These are phyloP conservation scores for Eospalax fontanierii DNA, from an alignment of 2,797 vertebrate species.

Conservation along the genomic window DNA sequence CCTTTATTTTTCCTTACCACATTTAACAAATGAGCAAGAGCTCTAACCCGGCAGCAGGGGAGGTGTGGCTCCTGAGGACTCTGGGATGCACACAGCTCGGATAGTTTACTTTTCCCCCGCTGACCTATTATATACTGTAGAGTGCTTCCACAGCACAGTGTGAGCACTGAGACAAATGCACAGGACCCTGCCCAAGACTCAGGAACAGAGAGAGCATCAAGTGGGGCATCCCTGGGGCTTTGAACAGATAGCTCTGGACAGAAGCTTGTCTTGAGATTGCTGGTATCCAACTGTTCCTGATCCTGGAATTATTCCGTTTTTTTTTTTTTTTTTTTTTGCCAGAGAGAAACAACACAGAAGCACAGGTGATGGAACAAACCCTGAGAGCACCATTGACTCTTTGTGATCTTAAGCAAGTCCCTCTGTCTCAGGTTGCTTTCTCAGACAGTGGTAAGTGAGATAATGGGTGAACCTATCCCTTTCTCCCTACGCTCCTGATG, in stretches of 20 bases:
- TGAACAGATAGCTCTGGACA: not conserved
- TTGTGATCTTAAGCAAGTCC: not conserved
- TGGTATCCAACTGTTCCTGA: not conserved
- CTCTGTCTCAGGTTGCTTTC: not conserved
- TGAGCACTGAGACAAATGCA: not conserved
- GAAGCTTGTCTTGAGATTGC: slow-evolving; percentile 43
- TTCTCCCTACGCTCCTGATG: not conserved
- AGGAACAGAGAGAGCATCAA: not conserved
- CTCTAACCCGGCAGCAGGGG: not conserved
- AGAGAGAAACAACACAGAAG: not conserved
- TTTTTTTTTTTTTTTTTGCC: not conserved
- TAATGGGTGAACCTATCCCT: not conserved
- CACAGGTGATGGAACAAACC: not conserved
- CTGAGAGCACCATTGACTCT: not conserved
- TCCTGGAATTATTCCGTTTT: not conserved
- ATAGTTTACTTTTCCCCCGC: not conserved
- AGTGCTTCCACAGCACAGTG: not conserved
- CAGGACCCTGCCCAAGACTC: not conserved
- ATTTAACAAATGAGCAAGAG: not conserved
- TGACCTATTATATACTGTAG: not conserved
- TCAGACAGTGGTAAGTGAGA: not conserved
- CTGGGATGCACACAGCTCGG: slow-evolving; percentile 13
- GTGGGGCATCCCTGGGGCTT: too few relatives aligned
- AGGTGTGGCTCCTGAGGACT: not conserved
- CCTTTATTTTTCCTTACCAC: not conserved